Conservation (phyloP, 2,888 invertebrate genomes). For the Dasysyrphus albostriatus region DNA sequence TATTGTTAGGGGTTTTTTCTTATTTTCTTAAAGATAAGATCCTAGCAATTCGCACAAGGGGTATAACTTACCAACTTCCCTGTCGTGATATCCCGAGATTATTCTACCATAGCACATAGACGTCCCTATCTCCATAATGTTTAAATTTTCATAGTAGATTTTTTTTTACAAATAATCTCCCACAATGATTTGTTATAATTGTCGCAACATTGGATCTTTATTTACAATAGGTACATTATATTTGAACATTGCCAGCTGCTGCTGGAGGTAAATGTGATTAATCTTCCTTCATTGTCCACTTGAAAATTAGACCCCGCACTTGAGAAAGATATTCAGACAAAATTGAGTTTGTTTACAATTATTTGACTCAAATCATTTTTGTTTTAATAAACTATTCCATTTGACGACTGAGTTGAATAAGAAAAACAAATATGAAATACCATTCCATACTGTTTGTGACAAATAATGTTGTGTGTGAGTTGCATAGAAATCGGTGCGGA, state of each 20-base stretch:
- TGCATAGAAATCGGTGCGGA: too few species aligned
- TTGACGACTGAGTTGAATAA: too few species aligned
- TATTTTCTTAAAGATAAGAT: not conserved
- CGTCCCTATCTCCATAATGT: not conserved
- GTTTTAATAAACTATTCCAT: not conserved
- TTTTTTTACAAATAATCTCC: constrained; percentile 63
- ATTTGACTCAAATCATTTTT: not conserved
- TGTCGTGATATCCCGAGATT: not conserved
- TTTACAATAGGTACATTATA: constrained; percentile 19
- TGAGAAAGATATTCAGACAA: not conserved
- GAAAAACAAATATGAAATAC: too few species aligned
- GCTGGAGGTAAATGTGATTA: constrained; percentile 46
- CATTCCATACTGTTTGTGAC: too few species aligned
- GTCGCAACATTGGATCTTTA: constrained; percentile 10
- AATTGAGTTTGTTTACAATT: constrained; percentile 54
- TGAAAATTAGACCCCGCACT: constrained; percentile 11
- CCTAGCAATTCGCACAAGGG: not conserved
- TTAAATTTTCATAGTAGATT: constrained; percentile 51
- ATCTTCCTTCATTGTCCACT: not conserved
- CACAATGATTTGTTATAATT: not conserved
- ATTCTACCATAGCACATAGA: not conserved
- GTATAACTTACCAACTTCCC: not conserved
- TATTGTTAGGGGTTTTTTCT: too few species aligned
- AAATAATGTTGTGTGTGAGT: too few species aligned
- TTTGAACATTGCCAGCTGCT: constrained; percentile 40